Conservation (phyloP, 2,888 invertebrate species). For the Fragum sueziense region DNA sequence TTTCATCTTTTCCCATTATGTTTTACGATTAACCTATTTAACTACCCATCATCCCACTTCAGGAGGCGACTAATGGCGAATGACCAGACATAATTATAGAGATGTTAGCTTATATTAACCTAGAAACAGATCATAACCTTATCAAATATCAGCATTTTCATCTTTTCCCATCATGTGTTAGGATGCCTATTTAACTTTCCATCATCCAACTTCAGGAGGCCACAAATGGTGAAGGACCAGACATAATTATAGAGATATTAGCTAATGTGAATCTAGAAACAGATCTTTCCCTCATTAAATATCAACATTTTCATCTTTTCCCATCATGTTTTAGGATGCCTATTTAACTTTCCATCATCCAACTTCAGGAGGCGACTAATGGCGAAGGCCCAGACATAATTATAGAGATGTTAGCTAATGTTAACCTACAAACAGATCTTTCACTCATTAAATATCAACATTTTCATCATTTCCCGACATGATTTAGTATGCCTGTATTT, state of each 20-base stretch:
- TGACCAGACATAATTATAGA: constrained; percentile 85
- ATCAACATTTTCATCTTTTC: no score
- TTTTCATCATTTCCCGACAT: no score
- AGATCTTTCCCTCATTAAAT: constrained; percentile 83
- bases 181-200: no score
- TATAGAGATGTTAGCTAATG: constrained; percentile 85
- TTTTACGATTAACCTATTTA: no score
- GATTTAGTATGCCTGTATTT: no score
- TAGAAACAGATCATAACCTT: constrained; percentile 84
- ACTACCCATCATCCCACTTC: no score
- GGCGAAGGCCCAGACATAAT: constrained; percentile 84
- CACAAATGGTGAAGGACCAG: constrained; percentile 82
- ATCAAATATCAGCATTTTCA: no score
- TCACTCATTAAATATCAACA: constrained; percentile 82
- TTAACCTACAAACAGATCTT: constrained; percentile 84
- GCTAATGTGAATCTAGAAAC: constrained; percentile 84
- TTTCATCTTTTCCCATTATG: no score
- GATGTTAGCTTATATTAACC: constrained; percentile 85
- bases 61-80: constrained; percentile 80
- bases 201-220: no score
- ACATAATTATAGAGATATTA: constrained; percentile 85
- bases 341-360: no score
- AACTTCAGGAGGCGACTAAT: constrained; percentile 80
- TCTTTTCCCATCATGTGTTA: no score
- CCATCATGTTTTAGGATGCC: no score